Evolutionary conservation across 2,113 vertebrate species (phyloP), one percentile per base, ranked within the genome.

Genomic region (Paralichthys olivaceus): DNA sequence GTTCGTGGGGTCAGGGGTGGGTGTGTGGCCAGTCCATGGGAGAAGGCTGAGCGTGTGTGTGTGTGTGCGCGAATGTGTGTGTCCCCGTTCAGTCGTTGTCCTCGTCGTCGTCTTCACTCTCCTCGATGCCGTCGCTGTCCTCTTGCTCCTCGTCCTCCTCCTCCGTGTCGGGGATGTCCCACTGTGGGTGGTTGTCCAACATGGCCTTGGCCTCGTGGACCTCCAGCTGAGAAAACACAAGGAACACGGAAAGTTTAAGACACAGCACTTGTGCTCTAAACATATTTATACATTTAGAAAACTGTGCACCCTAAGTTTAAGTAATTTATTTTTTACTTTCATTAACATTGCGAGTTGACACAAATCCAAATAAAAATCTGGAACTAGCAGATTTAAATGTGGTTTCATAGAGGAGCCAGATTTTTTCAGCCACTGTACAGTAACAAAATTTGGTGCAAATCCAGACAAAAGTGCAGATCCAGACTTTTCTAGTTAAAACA

Each of bases 141-240:
- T 98, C 97, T 89, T 98, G 98, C 93, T 99, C 98, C 90, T 98
- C 98, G 72, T 99, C 98, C 60, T 98, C 98, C 85, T 99, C 98
- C 91, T 98, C 96, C 2, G 95, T 95, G 89, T 95, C 95, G 0
- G 97, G 95, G 90, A 97, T 97, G 90, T 99, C 98, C 98, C 98
- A 99, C 56, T 99, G 98, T 0, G 98, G 98, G 80, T 99, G 98
- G 92, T 98, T 99, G 92, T 99, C 98, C 90, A 96, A 89, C 91
- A 99, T 95, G 84, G 97, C 97, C 90, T 99, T 99, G 72, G 98
- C 98, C 93, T 99, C 97, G 2, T 99, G 97, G 85, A 99, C 98
- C 93, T 99, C 98, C 95, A 99, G 87, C 97, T 99, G 59, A 1
- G 83, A 72, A 70, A 58, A 68, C 11, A 54, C 37, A 49, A 25